Evolutionary conservation across 1,140 invertebrate species (phyloP).

Genomic region (Grapholita molesta): DNA sequence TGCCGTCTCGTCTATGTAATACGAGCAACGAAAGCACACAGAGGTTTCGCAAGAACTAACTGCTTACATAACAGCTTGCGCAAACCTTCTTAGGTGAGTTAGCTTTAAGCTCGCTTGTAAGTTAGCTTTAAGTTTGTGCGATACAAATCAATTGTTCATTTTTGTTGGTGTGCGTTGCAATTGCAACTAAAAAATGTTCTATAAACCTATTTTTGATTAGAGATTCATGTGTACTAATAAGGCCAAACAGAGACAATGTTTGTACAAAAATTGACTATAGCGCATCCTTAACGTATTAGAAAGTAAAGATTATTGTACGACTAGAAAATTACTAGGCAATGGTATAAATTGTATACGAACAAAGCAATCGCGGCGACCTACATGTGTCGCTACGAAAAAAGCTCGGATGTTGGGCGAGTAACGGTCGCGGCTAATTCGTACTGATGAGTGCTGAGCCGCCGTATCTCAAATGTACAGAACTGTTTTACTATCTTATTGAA

Average conservation of each 20-base stretch:
- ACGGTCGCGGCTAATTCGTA: constrained; percentile 35
- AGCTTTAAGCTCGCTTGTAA: constrained; percentile 41
- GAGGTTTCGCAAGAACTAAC: constrained; percentile 62
- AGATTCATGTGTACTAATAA: too few species aligned
- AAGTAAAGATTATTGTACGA: background rate
- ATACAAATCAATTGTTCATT: constrained; percentile 48
- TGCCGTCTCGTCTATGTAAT: constrained; percentile 37
- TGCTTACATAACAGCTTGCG: constrained; percentile 69
- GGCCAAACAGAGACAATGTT: background rate
- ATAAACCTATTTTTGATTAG: too few species aligned
- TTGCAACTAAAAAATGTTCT: too few species aligned
- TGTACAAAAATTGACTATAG: background rate
- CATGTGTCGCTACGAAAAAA: constrained; percentile 48
- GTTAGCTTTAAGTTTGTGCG: constrained; percentile 57
- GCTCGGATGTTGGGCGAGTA: constrained; percentile 42
- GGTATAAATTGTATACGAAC: constrained; percentile 53
- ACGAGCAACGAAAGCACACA: constrained; percentile 51
- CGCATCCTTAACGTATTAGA: background rate
- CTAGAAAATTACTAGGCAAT: constrained; percentile 1
- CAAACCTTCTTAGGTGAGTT: constrained; percentile 62
- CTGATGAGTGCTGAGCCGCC: constrained; percentile 13
- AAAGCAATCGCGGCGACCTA: constrained; percentile 60
- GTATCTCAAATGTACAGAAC: background rate
- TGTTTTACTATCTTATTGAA: background rate
- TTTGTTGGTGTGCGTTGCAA: too few species aligned